Base-by-base conservation (phyloP, 2,888 invertebrate species). In the Elaeidobius kamerunicus region DNA sequence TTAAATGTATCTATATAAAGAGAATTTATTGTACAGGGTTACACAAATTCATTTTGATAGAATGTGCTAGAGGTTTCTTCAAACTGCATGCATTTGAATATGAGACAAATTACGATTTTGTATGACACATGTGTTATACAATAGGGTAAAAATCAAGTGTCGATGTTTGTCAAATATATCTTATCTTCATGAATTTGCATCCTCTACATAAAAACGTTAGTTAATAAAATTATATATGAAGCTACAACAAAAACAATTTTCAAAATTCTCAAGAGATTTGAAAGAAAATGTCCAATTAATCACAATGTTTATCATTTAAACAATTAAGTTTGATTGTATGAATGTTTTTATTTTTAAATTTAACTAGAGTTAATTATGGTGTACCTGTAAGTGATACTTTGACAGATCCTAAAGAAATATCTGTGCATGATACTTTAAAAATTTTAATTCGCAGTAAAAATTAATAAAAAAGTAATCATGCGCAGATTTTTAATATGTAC, bases 401-500 rank as follows among this genome's bases (percentile, higher is more conserved):
- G 56, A 56, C 60, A 60, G 59, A 61, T 55, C 49, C 51, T 61
- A 54, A 54, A 18, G 32, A 53, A 60, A 63, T 60, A 65, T 62
- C 63, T 63, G 63, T 51, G 65, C 65, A 65, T 65, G 62, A 63
- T 54, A 56, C 3, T 49, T 50, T 20, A 47, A 52, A 46, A 50
- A 57, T 30, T 35, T 58, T 36, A 15, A 36, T n/a, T n/a, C n/a
- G n/a, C n/a, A n/a, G n/a, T n/a, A n/a, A 36, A 36, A 36, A 5
- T 36, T 16, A 36, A 7, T 17, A 12, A 34, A 52, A 32, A 49
- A 40, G 41, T 44, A 30, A 55, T 48, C 45, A 47, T 53, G 67
- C 67, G 57, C 68, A 67, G 66, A 66, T 61, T 64, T 63, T 63
- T 48, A 46, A 40, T 54, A 69, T 70, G 70, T 69, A 68, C 70